A percentile compares a stretch with the other conserved stretches of the same genome.
phyloP scores from a whole-genome alignment of 2,797 vertebrate genomes.

The Chlorospingus flavigularis region DNA sequence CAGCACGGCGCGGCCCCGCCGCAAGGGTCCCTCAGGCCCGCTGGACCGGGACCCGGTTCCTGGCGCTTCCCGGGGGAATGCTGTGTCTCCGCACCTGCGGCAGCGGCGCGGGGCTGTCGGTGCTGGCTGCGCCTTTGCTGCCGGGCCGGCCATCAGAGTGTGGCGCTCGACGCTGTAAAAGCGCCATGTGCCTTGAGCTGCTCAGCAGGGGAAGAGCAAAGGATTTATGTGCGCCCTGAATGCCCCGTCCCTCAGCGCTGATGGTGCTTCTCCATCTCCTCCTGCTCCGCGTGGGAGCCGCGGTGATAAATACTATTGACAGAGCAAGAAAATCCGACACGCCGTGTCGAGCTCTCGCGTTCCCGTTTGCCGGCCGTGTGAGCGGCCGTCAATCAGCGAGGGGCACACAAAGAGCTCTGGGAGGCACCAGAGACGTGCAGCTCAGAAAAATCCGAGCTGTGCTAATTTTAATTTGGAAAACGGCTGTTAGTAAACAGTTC shows the following conservation, averaged over 20 bases:
- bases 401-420: constrained; percentile 22
- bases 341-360: not conserved
- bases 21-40: not conserved
- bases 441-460: not conserved
- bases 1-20: not conserved
- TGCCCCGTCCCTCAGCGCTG: not conserved
- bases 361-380: not conserved
- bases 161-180: not conserved
- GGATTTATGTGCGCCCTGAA: not conserved
- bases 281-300: not conserved
- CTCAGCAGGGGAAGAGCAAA: not conserved
- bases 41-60: not conserved
- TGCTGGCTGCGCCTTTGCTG: not conserved
- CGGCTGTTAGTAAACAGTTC: not conserved
- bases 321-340: constrained; percentile 6
- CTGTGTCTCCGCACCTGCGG: not conserved
- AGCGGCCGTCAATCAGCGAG: constrained; percentile 24
- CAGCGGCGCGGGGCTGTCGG: fast-evolving
- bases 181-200: not conserved
- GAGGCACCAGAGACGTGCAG: not conserved
- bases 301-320: constrained; percentile 6
- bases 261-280: not conserved
- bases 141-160: not conserved
- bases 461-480: constrained; percentile 31
- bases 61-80: fast-evolving